Conservation (phyloP, 2,888 invertebrate genomes). For the Zygaena filipendulae region DNA sequence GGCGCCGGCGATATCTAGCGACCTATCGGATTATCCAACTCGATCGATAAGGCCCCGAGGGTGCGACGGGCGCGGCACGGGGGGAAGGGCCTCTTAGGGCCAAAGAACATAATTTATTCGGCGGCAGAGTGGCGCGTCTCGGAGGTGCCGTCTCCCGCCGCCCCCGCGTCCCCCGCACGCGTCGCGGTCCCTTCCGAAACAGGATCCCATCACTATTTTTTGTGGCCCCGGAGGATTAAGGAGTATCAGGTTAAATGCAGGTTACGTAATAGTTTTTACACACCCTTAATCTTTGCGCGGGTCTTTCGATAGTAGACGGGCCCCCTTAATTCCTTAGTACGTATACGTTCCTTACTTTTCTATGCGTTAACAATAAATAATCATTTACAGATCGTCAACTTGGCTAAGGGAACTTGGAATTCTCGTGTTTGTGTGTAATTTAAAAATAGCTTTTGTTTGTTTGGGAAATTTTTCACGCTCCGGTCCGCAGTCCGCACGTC, state of each 20-base stretch:
- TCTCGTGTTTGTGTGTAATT: too few species aligned
- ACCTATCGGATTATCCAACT: slow-evolving; percentile 56
- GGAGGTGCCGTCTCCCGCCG: slow-evolving; percentile 25
- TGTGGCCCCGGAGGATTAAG: slow-evolving; percentile 39
- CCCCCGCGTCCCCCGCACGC: slow-evolving; percentile 20
- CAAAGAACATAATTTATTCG: slow-evolving; percentile 56
- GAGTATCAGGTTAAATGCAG: slow-evolving; percentile 56
- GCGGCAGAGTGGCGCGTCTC: slow-evolving; percentile 63
- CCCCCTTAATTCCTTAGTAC: too few species aligned
- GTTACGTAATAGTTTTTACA: slow-evolving; percentile 61
- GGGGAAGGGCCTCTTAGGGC: slow-evolving; percentile 16
- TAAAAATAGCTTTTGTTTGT: too few species aligned
- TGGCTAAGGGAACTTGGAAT: too few species aligned
- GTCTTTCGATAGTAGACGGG: slow-evolving; percentile 14
- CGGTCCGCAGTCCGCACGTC: too few species aligned
- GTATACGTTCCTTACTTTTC: too few species aligned
- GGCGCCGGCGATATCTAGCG: slow-evolving; percentile 43
- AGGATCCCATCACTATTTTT: slow-evolving; percentile 42
- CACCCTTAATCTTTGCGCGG: slow-evolving; percentile 43
- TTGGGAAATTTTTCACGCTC: too few species aligned
- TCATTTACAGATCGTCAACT: too few species aligned
- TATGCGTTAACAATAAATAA: too few species aligned
- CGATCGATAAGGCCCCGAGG: slow-evolving; percentile 49
- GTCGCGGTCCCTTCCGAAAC: slow-evolving; percentile 32
- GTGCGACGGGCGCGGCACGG: slow-evolving; percentile 24